Base-by-base conservation (phyloP, 2,888 invertebrate species). In the Scelioninae gen. 1 region DNA sequence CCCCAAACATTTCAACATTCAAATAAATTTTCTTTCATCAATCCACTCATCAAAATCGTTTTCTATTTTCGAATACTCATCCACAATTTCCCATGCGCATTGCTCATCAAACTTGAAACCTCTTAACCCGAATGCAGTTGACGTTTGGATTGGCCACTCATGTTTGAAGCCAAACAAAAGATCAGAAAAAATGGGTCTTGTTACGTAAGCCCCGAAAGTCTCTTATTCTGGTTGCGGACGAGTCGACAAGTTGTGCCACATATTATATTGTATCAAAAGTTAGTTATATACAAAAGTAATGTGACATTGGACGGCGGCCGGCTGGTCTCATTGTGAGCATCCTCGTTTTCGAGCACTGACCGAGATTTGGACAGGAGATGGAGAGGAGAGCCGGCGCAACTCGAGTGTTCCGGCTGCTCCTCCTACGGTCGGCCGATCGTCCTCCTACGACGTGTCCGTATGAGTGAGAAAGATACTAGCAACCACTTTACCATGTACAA, bases 301-400 rank as follows among this genome's bases (percentile, higher is more conserved):
- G 71, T 51, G 79, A 77, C 68, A 77, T 77, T 77, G 77, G 58
- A 66, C n/a, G n/a, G 34, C 66, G 66, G 75, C 58, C 49, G 66
- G 66, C 9, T 66, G 66, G 69, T 71, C 69, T 78, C 56, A 58
- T 78, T 78, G 78, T 60, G 23, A 74, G 68, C 69, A 63, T 69
- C 68, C 72, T 82, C 82, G 77, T 74, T 78, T 71, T 77, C 62
- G 71, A 75, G 71, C 71, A 56, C 68, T 82, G 82, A 84, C 82
- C 84, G 82, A 84, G 82, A 82, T 84, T 79, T 72, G 78, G 65
- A 79, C 68, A 79, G 49, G 72, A 71, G 79, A 72, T 71, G 75
- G 51, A 66, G 60, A 62, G 49, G 77, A 79, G 78, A 72, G 71
- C 11, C 40, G 34, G 23, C 13, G 56, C 76, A 69, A 81, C 9